Percentiles rank a stretch among this genome's conserved stretches.
Evolutionary conservation across 1,140 invertebrate species (phyloP).

Genomic region (Leguminivora glycinivorella): DNA sequence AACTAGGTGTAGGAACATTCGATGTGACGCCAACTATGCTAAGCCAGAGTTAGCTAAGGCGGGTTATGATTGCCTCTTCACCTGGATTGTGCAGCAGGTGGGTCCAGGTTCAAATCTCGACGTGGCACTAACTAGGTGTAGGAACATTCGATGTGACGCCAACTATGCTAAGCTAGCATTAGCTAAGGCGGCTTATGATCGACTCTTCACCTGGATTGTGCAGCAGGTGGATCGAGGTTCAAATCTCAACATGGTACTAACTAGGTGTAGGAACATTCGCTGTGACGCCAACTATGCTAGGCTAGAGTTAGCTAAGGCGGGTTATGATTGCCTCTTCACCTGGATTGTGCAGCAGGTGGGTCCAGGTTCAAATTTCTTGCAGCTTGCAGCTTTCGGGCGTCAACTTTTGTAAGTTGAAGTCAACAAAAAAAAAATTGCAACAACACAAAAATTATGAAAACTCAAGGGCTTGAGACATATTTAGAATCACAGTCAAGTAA

Average conservation of each 20-base stretch:
- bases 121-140: slow-evolving; percentile 89
- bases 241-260: no score
- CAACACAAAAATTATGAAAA: no score
- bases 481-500: no score
- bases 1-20: slow-evolving; percentile 91
- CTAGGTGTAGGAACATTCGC: no score
- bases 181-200: slow-evolving; percentile 95
- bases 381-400: no score
- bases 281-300: slow-evolving; percentile 93
- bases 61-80: slow-evolving; percentile 94
- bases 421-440: no score
- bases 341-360: slow-evolving; percentile 89
- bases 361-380: no score
- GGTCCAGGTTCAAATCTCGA: no score
- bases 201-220: slow-evolving; percentile 96
- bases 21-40: slow-evolving; percentile 92
- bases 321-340: slow-evolving; percentile 94
- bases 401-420: no score
- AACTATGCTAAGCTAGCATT: slow-evolving; percentile 95
- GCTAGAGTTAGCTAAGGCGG: slow-evolving; percentile 93
- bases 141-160: slow-evolving; percentile 91
- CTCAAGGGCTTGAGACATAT: no score
- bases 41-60: slow-evolving; percentile 96
- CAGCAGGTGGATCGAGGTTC: slow-evolving; percentile 67
- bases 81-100: slow-evolving; percentile 90